Evolutionary conservation across 2,888 invertebrate species (phyloP).

Genomic region (Dyspetes luteomarginatus): DNA sequence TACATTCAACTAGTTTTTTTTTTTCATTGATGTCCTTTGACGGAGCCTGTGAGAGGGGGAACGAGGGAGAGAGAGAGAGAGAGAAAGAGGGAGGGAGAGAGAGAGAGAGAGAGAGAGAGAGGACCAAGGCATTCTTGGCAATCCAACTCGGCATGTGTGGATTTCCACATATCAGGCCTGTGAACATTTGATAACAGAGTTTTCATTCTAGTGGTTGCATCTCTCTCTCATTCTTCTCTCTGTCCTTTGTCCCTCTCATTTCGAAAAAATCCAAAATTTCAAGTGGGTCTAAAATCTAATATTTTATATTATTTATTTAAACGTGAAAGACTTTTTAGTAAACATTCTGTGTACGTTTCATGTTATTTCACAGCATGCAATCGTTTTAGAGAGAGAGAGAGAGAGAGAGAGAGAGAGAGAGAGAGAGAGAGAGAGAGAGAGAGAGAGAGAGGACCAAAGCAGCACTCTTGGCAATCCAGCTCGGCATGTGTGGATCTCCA

Average conservation of each 20-base stretch:
- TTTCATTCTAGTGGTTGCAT: slow-evolving; percentile 33
- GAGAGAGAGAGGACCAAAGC: slow-evolving; percentile 34
- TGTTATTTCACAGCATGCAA: too few species aligned
- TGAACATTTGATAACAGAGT: slow-evolving; percentile 65
- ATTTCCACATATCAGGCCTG: slow-evolving; percentile 33
- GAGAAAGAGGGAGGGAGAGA: neutral
- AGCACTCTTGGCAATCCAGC: slow-evolving; percentile 65
- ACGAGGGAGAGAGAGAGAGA: neutral
- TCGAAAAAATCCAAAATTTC: too few species aligned
- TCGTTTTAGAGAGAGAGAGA: neutral
- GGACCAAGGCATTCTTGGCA: slow-evolving; percentile 63
- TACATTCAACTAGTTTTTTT: slow-evolving; percentile 64
- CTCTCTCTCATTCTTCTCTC: neutral
- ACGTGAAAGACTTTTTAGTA: too few species aligned
- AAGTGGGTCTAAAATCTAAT: too few species aligned
- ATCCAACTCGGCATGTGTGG: slow-evolving; percentile 53
- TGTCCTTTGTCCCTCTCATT: neutral
- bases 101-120: slow-evolving; percentile 5
- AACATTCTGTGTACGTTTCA: too few species aligned
- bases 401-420: neutral
- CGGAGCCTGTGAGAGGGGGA: neutral
- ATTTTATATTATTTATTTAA: too few species aligned
- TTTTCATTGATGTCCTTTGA: slow-evolving; percentile 31
- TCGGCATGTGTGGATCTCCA: slow-evolving; percentile 39
- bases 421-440: neutral